A percentile compares a stretch with the other conserved stretches of the same genome.
phyloP scores from a whole-genome alignment of 2,113 vertebrate species.

The Cyanistes caeruleus region DNA sequence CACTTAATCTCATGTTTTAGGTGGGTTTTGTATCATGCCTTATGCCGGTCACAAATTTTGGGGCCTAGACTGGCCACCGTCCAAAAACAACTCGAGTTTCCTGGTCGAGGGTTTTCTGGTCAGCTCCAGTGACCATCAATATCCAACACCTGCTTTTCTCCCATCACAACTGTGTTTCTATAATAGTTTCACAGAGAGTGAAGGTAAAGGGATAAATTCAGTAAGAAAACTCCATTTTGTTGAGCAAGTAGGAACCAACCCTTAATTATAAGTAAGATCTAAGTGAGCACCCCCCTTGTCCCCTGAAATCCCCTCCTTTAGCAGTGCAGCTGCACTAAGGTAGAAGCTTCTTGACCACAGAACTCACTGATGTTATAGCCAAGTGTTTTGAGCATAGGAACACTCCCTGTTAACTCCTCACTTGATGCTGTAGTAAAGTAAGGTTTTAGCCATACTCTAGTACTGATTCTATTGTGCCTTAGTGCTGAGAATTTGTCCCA shows the following conservation, averaged over 20 bases:
- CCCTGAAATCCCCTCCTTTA: background rate
- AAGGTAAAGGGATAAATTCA: background rate
- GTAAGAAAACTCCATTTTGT: background rate
- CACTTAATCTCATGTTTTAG: background rate
- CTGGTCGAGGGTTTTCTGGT: background rate
- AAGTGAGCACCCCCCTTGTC: background rate
- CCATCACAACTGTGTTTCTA: background rate
- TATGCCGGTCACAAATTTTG: background rate
- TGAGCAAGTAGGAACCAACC: background rate
- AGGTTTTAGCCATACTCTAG: conserved; percentile 50
- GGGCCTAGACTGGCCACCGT: background rate
- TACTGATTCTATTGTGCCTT: conserved; percentile 66
- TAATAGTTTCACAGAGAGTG: background rate
- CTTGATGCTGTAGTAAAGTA: conserved; percentile 21
- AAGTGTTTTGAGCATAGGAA: background rate
- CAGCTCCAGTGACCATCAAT: background rate
- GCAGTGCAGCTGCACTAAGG: background rate
- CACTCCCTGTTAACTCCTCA: background rate
- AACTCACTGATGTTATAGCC: background rate
- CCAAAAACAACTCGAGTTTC: background rate
- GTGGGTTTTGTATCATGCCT: background rate
- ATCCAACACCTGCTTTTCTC: background rate
- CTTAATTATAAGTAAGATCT: background rate
- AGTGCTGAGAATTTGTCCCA: conserved; percentile 42
- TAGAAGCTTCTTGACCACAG: background rate